These are phyloP conservation scores for Rhea americana DNA, from an alignment of 2,113 vertebrate species.

Conservation along the genomic window DNA sequence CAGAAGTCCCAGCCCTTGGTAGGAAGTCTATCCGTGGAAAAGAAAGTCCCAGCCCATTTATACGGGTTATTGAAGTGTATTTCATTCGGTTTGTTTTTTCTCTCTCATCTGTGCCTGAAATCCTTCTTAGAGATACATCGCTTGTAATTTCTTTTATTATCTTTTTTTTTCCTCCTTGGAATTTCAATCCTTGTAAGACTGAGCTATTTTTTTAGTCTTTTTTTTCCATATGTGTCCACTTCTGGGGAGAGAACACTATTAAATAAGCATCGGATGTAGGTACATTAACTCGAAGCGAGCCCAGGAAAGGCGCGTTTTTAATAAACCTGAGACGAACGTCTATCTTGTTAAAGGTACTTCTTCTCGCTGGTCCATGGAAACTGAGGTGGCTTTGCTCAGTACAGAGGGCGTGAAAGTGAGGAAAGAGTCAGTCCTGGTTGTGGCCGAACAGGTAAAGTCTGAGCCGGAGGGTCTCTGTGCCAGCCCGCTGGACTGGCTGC, in stretches of 20 bases:
- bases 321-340: conserved; percentile 62
- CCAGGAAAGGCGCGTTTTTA: conserved; percentile 2
- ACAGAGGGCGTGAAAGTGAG: conserved; percentile 95
- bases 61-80: not conserved
- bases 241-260: conserved; percentile 21
- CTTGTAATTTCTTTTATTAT: not conserved
- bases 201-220: conserved; percentile 17
- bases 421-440: conserved; percentile 94
- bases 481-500: conserved; percentile 84
- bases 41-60: conserved; percentile 16
- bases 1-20: conserved; percentile 14
- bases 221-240: not conserved
- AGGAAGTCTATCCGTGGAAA: conserved; percentile 27
- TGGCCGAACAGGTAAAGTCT: conserved; percentile 93
- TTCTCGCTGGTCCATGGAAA: conserved; percentile 95
- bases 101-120: not conserved
- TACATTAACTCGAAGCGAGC: not conserved
- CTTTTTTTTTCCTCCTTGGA: not conserved
- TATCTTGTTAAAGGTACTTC: conserved; percentile 98
- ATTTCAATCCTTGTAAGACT: conserved; percentile 24
- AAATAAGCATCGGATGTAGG: conserved; percentile 43
- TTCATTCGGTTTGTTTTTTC: not conserved
- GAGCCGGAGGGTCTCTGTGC: conserved; percentile 83
- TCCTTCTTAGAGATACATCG: not conserved
- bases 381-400: conserved; percentile 92